Evolutionary conservation across 2,888 invertebrate genomes (phyloP).

Genomic region (Mesoligia furuncula): DNA sequence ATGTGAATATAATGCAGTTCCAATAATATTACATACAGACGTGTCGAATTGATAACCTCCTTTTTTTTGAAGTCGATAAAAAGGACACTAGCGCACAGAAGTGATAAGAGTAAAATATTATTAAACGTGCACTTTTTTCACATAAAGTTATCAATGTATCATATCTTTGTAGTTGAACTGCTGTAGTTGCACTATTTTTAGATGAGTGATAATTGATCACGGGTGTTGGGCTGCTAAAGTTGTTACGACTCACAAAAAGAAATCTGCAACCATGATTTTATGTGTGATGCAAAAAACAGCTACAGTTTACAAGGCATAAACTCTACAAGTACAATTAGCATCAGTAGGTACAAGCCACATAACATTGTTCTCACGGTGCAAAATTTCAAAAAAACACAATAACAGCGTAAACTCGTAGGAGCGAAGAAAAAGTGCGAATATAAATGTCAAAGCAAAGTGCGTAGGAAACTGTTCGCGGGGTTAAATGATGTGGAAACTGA

Average conservation of each 20-base stretch:
- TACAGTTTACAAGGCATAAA: background rate
- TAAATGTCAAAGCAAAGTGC: slow-evolving; percentile 79
- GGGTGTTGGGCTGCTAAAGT: background rate
- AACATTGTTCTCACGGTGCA: slow-evolving; percentile 69
- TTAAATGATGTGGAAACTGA: slow-evolving; percentile 84
- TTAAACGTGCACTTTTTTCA: background rate
- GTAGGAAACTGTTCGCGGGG: slow-evolving; percentile 80
- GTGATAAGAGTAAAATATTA: background rate
- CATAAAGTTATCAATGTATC: too few relatives aligned
- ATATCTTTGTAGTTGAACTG: too few relatives aligned
- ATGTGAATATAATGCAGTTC: too few relatives aligned
- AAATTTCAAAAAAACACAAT: slow-evolving; percentile 66
- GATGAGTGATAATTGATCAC: background rate
- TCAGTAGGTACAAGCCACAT: slow-evolving; percentile 8
- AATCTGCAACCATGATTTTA: background rate
- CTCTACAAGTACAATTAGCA: slow-evolving; percentile 1
- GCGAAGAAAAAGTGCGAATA: slow-evolving; percentile 74
- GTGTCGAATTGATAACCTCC: too few relatives aligned
- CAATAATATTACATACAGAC: too few relatives aligned
- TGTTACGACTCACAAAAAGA: background rate
- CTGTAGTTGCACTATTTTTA: too few relatives aligned
- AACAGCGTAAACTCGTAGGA: slow-evolving; percentile 55
- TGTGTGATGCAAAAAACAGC: background rate
- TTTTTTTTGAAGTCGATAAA: too few relatives aligned
- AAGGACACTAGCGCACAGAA: background rate